These are phyloP conservation scores for Trissoscelio sp. DNA, from an alignment of 2,888 invertebrate genomes.

Conservation along the genomic window DNA sequence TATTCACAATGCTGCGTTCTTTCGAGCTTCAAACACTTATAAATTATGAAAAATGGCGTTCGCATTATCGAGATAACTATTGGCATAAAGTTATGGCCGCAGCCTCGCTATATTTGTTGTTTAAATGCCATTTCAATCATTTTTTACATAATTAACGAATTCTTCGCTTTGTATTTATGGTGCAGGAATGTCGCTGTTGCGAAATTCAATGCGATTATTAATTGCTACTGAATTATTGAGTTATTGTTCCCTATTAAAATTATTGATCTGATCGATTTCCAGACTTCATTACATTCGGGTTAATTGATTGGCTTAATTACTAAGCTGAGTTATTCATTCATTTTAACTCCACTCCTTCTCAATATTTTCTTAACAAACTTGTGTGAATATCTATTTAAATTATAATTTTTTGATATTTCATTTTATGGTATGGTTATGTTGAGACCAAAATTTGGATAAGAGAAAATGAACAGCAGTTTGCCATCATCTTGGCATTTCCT, in stretches of 20 bases:
- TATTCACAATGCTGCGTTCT: constrained; percentile 47
- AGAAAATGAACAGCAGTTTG: constrained; percentile 26
- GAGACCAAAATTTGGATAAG: too few relatives aligned
- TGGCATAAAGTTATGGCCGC: constrained; percentile 42
- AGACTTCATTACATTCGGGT: too few relatives aligned
- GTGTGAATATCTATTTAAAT: too few relatives aligned
- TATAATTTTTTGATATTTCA: too few relatives aligned
- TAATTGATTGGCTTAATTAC: too few relatives aligned
- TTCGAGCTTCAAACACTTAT: constrained; percentile 43
- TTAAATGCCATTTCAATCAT: constrained; percentile 33
- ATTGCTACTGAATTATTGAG: constrained; percentile 33
- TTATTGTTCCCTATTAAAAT: constrained; percentile 8
- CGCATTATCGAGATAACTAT: constrained; percentile 52
- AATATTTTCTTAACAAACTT: too few relatives aligned
- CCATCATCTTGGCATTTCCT: constrained; percentile 50
- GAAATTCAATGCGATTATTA: constrained; percentile 12
- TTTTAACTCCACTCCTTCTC: too few relatives aligned
- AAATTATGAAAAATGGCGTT: constrained; percentile 62
- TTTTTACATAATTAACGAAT: constrained; percentile 52
- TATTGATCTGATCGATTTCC: background rate
- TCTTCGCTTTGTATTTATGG: background rate
- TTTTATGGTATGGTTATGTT: too few relatives aligned
- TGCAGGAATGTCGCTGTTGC: constrained; percentile 11
- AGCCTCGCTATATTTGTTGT: constrained; percentile 12
- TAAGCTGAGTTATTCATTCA: too few relatives aligned